A percentile compares a stretch with the other conserved stretches of the same genome.
Conservation (phyloP, 2,113 vertebrate genomes). For the Polyodon spathula region DNA sequence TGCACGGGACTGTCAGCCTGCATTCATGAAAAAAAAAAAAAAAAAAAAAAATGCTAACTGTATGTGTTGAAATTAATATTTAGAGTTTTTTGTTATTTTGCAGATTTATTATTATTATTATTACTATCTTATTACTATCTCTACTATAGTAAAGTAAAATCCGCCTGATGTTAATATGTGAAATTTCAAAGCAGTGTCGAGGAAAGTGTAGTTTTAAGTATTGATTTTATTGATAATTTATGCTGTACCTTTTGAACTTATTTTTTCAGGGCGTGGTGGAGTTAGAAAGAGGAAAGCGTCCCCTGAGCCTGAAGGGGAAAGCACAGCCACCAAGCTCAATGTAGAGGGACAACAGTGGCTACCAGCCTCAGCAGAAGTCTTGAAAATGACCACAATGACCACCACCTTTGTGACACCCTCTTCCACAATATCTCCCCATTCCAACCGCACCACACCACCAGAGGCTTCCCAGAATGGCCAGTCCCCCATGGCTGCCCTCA, state of each 20-base stretch:
- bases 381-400: conserved; percentile 79
- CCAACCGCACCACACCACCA: conserved; percentile 84
- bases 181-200: no score
- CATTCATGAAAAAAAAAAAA: conserved; percentile 5
- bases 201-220: no score
- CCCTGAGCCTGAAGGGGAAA: conserved; percentile 76
- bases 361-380: conserved; percentile 67
- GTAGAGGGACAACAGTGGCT: conserved; percentile 87
- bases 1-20: conserved; percentile 24
- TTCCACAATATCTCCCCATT: conserved; percentile 84
- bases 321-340: conserved; percentile 77
- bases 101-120: no score
- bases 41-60: neutral
- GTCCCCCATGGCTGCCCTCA: conserved; percentile 90
- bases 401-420: conserved; percentile 63
- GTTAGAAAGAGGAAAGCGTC: no score
- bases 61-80: no score
- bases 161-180: no score
- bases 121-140: no score
- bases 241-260: no score
- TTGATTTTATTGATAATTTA: no score
- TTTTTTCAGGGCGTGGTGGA: no score
- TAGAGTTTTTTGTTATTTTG: no score
- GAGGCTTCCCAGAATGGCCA: conserved; percentile 88
- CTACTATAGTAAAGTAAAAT: no score